These are phyloP conservation scores for Porites divaricata DNA, from an alignment of 92 coral and sea anemone species.

Conservation along the genomic window DNA sequence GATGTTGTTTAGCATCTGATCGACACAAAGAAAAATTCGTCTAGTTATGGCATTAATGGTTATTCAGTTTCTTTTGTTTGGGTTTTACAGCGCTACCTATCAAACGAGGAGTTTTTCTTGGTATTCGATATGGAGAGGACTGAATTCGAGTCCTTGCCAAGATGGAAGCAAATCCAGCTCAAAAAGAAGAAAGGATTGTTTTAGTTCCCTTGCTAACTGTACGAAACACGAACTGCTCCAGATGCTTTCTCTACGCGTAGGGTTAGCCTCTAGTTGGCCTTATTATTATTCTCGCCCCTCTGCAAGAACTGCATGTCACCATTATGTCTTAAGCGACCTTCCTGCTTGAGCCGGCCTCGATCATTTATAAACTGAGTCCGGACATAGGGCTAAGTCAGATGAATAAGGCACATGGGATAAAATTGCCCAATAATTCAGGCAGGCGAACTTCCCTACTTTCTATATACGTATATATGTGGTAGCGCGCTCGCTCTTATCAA, in stretches of 20 bases:
- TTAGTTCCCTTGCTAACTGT: slow-evolving; percentile 1
- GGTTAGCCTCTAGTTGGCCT: not conserved
- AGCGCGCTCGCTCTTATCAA: not conserved
- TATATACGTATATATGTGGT: too few relatives aligned
- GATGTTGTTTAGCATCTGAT: too few relatives aligned
- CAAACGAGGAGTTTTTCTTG: slow-evolving; percentile 80
- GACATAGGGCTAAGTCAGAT: too few relatives aligned
- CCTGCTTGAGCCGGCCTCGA: too few relatives aligned
- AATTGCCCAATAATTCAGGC: not conserved
- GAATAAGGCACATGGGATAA: not conserved
- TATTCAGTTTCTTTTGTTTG: not conserved
- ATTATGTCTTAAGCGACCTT: too few relatives aligned
- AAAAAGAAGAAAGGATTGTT: slow-evolving; percentile 80
- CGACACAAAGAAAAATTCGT: not conserved
- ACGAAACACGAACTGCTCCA: not conserved
- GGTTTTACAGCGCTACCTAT: slow-evolving; percentile 61
- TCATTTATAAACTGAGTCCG: too few relatives aligned
- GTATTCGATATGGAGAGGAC: slow-evolving; percentile 79
- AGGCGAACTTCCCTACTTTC: not conserved
- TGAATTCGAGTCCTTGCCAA: slow-evolving; percentile 74
- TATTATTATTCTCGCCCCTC: too few relatives aligned
- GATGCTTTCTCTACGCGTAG: not conserved
- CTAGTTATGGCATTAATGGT: not conserved
- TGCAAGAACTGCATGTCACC: too few relatives aligned
- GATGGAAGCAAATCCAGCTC: slow-evolving; percentile 80